Evolutionary conservation across 2,797 vertebrate species (phyloP).

Genomic region (Helicolenus hilgendorfi): DNA sequence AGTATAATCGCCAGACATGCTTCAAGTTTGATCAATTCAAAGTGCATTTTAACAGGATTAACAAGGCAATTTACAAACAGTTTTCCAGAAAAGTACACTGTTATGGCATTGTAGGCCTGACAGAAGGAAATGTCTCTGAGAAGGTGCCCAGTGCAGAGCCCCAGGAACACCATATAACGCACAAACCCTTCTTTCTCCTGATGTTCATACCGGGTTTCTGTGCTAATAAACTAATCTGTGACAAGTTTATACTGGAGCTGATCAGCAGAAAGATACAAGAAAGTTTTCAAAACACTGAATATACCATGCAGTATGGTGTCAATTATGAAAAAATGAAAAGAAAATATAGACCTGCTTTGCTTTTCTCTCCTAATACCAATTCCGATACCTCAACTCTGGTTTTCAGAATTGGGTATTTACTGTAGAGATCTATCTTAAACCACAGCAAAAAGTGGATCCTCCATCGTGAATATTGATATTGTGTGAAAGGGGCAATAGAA

Average conservation of each 20-base stretch:
- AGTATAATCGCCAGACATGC: conserved; percentile 38
- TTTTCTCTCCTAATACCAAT: neutral
- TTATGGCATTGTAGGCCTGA: neutral
- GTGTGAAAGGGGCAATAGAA: neutral
- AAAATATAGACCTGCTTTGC: neutral
- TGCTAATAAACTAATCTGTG: neutral
- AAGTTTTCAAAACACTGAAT: neutral
- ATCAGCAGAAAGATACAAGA: neutral
- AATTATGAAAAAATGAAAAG: neutral
- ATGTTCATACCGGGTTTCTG: neutral
- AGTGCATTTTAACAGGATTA: conserved; percentile 39
- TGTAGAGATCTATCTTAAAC: neutral
- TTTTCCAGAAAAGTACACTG: neutral
- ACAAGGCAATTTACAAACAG: conserved; percentile 24
- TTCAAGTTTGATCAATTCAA: conserved; percentile 45
- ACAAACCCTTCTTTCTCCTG: neutral
- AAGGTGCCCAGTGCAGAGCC: conserved; percentile 2
- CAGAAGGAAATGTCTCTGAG: neutral
- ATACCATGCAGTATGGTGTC: neutral
- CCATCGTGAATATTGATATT: neutral
- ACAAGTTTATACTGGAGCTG: neutral
- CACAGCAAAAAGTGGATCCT: neutral
- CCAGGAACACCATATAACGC: neutral
- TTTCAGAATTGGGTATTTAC: neutral
- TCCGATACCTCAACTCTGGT: neutral